A percentile compares a stretch with the other conserved stretches of the same genome.
Evolutionary conservation across 2,113 vertebrate genomes (phyloP).

Genomic region (Fregetta grallaria): DNA sequence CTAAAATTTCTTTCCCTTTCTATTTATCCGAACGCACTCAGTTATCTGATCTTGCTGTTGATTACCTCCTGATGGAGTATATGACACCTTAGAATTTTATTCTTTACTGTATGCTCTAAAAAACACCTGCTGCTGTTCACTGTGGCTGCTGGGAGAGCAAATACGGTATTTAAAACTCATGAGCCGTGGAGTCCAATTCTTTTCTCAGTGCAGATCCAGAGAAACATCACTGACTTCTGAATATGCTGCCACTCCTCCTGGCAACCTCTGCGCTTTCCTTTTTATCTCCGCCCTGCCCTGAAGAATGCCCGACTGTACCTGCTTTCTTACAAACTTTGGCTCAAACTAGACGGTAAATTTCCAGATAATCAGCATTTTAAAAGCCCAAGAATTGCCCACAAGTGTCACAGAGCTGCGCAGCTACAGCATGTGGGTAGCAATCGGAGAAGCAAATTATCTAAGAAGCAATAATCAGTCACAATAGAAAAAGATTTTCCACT

Average conservation of each 20-base stretch:
- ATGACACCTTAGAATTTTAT: not conserved
- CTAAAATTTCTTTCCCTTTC: not conserved
- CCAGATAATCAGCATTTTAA: not conserved
- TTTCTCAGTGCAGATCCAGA: not conserved
- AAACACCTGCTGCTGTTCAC: not conserved
- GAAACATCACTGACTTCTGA: not conserved
- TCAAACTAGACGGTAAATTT: not conserved
- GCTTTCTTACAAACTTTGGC: not conserved
- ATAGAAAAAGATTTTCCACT: not conserved
- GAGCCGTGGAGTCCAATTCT: not conserved
- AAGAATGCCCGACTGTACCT: not conserved
- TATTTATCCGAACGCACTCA: not conserved
- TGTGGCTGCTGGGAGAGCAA: not conserved
- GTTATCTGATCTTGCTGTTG: not conserved
- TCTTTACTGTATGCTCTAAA: not conserved
- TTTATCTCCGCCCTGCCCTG: not conserved
- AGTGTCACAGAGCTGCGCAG: not conserved
- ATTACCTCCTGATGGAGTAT: not conserved
- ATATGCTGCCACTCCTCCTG: rapidly evolving
- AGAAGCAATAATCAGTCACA: not conserved
- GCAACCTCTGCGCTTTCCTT: not conserved
- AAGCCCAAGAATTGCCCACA: not conserved
- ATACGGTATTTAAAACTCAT: not conserved
- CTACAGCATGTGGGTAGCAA: not conserved
- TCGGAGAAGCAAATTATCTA: not conserved